These are phyloP conservation scores for Dryobota labecula DNA, from an alignment of 2,888 invertebrate genomes.

Conservation along the genomic window DNA sequence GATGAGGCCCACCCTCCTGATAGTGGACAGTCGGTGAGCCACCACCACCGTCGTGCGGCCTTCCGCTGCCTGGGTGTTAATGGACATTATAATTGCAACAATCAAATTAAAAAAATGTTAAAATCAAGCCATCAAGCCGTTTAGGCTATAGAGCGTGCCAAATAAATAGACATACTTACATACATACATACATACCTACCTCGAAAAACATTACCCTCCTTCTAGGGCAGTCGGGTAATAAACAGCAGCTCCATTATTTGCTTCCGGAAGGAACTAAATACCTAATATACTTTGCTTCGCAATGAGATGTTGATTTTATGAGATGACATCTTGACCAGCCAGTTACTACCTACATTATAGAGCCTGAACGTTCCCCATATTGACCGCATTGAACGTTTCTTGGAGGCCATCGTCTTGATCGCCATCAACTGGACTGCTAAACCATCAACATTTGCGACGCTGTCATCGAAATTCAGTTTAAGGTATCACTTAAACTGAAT, in stretches of 20 bases:
- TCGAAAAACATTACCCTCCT: too few relatives aligned
- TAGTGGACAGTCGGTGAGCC: slow-evolving; percentile 94
- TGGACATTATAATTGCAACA: not conserved
- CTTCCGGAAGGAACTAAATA: not conserved
- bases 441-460: not conserved
- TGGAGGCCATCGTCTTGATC: not conserved
- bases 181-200: too few relatives aligned
- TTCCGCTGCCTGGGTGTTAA: slow-evolving; percentile 88
- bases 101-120: not conserved
- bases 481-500: not conserved
- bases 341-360: not conserved
- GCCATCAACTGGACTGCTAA: not conserved
- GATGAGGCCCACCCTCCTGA: slow-evolving; percentile 90
- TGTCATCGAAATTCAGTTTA: not conserved
- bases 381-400: not conserved
- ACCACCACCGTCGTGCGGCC: slow-evolving; percentile 95
- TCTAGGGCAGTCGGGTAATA: too few relatives aligned
- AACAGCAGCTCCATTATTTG: not conserved
- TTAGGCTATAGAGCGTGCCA: too few relatives aligned
- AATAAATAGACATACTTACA: too few relatives aligned
- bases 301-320: not conserved
- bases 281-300: too few relatives aligned
- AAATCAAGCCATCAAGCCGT: too few relatives aligned
- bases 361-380: not conserved
- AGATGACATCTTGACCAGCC: not conserved